Percentiles rank a stretch among this genome's conserved stretches.
Conservation (phyloP, 2,797 vertebrate genomes). For the Centropyge bicolor region DNA sequence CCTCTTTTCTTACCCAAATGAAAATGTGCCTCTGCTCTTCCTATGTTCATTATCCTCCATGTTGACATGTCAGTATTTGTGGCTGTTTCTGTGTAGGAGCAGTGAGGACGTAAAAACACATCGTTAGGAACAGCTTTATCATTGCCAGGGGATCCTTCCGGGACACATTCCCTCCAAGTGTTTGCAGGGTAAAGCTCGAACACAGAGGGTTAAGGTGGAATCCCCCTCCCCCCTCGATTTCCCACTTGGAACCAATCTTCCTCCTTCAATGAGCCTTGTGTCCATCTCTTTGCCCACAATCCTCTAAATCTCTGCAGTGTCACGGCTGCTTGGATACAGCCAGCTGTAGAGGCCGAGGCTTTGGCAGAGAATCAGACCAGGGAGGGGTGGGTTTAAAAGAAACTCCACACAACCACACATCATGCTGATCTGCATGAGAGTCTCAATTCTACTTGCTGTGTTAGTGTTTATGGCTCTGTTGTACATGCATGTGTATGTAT, state of each 20-base stretch:
- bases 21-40: constrained; percentile 11
- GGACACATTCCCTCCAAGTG: constrained; percentile 32
- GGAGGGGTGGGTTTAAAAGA: constrained; percentile 49
- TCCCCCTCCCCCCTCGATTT: neutral
- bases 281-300: constrained; percentile 71
- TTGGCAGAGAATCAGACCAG: constrained; percentile 35
- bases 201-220: constrained; percentile 52
- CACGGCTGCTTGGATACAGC: constrained; percentile 64
- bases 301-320: constrained; percentile 74
- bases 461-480: constrained; percentile 3
- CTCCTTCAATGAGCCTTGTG: constrained; percentile 73
- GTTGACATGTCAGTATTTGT: constrained; percentile 28
- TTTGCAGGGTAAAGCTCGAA: constrained; percentile 27
- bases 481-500: constrained; percentile 7
- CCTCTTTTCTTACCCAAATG: constrained; percentile 3
- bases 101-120: constrained; percentile 27
- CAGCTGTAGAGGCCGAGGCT: constrained; percentile 52
- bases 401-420: constrained; percentile 12
- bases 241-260: constrained; percentile 56
- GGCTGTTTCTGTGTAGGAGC: constrained; percentile 13
- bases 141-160: constrained; percentile 17
- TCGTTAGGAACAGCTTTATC: constrained; percentile 14
- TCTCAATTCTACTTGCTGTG: constrained; percentile 1
- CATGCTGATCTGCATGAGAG: neutral
- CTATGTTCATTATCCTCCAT: constrained; percentile 10